Evolutionary conservation across 2,797 vertebrate genomes (phyloP), one percentile per base, ranked within the genome.

Genomic region (Novumbra hubbsi): DNA sequence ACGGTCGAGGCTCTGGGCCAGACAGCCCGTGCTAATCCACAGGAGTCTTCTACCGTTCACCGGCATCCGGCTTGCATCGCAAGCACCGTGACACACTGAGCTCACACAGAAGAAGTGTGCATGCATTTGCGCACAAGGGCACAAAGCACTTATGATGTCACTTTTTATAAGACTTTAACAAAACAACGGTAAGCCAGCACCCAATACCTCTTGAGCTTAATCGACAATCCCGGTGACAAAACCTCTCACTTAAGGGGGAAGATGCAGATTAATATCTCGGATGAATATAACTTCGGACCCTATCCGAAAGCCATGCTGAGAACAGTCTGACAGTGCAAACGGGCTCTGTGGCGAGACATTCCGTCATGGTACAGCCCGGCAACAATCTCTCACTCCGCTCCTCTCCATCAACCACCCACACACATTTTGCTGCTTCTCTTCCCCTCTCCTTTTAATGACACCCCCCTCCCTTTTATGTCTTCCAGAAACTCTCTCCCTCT

Each of bases 21-120:
- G 79, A 57, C 72, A 62, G 72, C 78, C 68, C 78, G 66, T 73
- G 74, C 73, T 80, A 83, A 91, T 80, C 81, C 81, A 70, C 73
- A 78, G 70, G 82, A 83, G 82, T 89, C 86, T 87, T 73, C 82
- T 86, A 41, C 34, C 34, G 78, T 89, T 83, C 79, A 82, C 72
- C 81, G 81, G 81, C 50, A 34, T 82, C 71, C 55, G 65, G 45
- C 72, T 74, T 73, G n/a, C 0, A 62, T 62, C 21, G 57, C 57
- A 28, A 27, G 16, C 67, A 15, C 21, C 17, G 32, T 17, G 16
- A 27, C 48, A 52, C 14, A n/a, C 65, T 41, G 19, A 34, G 24
- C 17, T 41, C 34, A 38, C 34, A n/a, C 34, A 27, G 12, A 24
- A 63, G 19, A 21, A 21, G 41, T 70, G 19, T 34, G 66, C 70